phyloP scores from a whole-genome alignment of 2,113 vertebrate species.

The Sula dactylatra region DNA sequence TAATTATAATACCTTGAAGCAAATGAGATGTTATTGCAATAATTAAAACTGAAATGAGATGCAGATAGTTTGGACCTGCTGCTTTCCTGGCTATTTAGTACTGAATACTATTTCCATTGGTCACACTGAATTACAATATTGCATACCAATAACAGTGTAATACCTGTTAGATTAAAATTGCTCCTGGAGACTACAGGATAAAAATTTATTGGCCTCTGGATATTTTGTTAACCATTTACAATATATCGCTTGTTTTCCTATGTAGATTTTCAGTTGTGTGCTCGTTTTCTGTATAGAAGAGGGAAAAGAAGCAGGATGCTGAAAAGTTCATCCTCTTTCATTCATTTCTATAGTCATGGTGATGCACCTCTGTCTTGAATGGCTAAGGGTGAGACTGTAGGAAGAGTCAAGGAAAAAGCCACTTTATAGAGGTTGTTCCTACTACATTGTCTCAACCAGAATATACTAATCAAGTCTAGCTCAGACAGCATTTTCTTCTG shows the following conservation, averaged over 20 bases:
- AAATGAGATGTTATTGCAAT: conserved; percentile 78
- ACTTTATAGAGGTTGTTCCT: not conserved
- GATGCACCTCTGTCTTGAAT: not conserved
- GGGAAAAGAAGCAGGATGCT: not conserved
- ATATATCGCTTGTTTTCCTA: not conserved
- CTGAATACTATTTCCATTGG: conserved; percentile 54
- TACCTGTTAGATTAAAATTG: conserved; percentile 31
- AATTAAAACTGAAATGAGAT: conserved; percentile 76
- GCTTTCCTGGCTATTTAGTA: conserved; percentile 56
- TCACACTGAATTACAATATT: conserved; percentile 52
- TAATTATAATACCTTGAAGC: conserved; percentile 78
- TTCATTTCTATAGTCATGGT: not conserved
- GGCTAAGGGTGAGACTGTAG: not conserved
- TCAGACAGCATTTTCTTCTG: not conserved
- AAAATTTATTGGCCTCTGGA: conserved; percentile 35
- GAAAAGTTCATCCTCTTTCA: not conserved
- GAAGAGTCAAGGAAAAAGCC: not conserved
- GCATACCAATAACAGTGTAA: conserved; percentile 48
- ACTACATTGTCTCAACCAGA: not conserved
- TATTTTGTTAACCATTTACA: conserved; percentile 1
- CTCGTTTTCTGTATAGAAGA: not conserved
- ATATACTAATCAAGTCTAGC: not conserved
- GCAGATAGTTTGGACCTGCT: conserved; percentile 66
- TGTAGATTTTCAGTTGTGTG: not conserved
- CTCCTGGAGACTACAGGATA: not conserved